phyloP scores from a whole-genome alignment of 1,140 invertebrate species.

The Trachymyrmex cornetzi region DNA sequence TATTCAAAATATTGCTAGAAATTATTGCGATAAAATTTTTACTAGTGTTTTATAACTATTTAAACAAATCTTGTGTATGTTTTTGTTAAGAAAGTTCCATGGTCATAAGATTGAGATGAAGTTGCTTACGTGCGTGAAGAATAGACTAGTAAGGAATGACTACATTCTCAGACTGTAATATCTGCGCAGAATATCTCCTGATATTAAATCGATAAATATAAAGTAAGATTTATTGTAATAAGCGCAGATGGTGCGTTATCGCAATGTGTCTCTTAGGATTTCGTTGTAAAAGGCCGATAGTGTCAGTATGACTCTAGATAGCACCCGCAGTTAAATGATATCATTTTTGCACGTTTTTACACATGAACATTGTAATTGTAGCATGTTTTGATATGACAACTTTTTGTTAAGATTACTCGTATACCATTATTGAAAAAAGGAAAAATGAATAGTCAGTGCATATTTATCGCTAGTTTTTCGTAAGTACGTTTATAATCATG shows the following conservation, averaged over 20 bases:
- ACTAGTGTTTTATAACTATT: not conserved
- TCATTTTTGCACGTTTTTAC: constrained; percentile 82
- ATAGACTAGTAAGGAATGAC: not conserved
- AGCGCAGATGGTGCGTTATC: constrained; percentile 16
- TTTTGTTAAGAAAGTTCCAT: not conserved
- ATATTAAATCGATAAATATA: constrained; percentile 11
- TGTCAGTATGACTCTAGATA: constrained; percentile 75
- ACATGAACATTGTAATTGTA: constrained; percentile 31
- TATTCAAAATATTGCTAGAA: constrained; percentile 3
- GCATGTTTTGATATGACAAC: constrained; percentile 59
- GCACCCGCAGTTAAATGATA: constrained; percentile 75
- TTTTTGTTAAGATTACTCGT: constrained; percentile 27
- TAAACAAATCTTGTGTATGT: constrained; percentile 8
- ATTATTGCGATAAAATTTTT: constrained; percentile 11
- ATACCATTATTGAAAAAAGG: not conserved
- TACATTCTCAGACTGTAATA: not conserved
- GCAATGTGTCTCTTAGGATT: constrained; percentile 49
- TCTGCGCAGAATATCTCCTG: constrained; percentile 11
- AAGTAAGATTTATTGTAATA: constrained; percentile 31
- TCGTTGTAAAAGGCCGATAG: constrained; percentile 68
- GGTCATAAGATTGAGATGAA: constrained; percentile 1
- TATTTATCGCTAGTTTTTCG: constrained; percentile 31
- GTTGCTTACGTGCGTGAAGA: not conserved
- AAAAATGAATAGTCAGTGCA: not conserved
- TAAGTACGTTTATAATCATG: constrained; percentile 12